Evolutionary conservation across 2,113 vertebrate species (phyloP).

Genomic region (Nipponia nippon): DNA sequence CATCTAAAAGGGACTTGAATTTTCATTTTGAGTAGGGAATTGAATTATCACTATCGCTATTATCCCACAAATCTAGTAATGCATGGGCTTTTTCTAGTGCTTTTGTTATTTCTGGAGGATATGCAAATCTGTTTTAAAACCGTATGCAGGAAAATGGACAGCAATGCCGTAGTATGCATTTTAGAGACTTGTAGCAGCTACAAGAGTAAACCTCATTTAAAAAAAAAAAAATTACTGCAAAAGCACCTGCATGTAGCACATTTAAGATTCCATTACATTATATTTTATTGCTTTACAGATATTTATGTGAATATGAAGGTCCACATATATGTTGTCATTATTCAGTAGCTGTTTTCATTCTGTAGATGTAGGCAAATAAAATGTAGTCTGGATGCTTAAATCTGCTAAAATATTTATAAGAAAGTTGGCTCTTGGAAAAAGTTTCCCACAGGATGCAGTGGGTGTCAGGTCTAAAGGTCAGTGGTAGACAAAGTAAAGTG

Average conservation of each 20-base stretch:
- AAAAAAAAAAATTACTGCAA: neutral
- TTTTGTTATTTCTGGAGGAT: neutral
- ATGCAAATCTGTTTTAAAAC: neutral
- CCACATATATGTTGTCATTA: neutral
- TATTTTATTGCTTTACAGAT: neutral
- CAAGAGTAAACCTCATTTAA: neutral
- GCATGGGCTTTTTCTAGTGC: neutral
- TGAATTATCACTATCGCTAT: neutral
- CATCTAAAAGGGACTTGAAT: neutral
- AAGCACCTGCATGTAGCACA: neutral
- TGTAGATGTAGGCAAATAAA: neutral
- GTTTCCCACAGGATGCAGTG: constrained; percentile 50
- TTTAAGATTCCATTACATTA: neutral
- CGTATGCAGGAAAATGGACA: neutral
- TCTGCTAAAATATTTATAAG: constrained; percentile 36
- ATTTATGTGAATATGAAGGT: neutral
- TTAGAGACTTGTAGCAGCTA: neutral
- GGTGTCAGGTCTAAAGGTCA: constrained; percentile 58
- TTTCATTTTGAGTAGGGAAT: neutral
- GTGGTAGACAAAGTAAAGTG: neutral
- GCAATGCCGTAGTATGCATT: neutral
- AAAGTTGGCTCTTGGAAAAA: neutral
- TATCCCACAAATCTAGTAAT: neutral
- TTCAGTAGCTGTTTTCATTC: neutral
- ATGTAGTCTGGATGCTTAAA: neutral